Percentiles rank a stretch among this genome's conserved stretches.
phyloP scores from a whole-genome alignment of 2,797 vertebrate species.

The Pseudotriccus pelzelni region DNA sequence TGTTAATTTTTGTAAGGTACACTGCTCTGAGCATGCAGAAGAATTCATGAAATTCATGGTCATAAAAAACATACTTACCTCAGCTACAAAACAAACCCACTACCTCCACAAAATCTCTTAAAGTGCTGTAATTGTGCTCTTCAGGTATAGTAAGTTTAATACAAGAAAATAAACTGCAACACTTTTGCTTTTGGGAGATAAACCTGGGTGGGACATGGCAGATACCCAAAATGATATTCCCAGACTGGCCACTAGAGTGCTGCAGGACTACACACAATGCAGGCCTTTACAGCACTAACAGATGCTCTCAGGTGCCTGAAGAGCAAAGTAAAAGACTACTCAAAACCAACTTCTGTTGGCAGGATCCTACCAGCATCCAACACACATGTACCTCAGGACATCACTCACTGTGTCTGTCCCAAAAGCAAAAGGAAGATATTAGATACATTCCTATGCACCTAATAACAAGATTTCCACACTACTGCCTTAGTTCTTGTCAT shows the following conservation, averaged over 20 bases:
- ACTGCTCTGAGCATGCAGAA: neutral
- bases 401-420: neutral
- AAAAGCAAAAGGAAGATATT: neutral
- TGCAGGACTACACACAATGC: neutral
- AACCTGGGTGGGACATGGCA: neutral
- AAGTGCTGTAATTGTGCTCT: neutral
- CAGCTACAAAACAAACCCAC: neutral
- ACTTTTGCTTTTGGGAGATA: neutral
- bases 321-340: neutral
- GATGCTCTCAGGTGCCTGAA: neutral
- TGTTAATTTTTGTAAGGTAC: neutral
- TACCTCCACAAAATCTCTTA: neutral
- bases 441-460: neutral
- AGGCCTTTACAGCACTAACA: neutral
- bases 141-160: neutral
- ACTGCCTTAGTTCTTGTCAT: neutral
- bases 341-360: neutral
- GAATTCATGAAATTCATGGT: neutral
- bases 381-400: neutral
- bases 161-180: neutral
- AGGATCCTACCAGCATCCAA: neutral
- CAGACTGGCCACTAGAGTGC: conserved; percentile 54
- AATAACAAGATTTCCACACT: neutral
- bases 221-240: neutral
- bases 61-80: neutral